Conservation (phyloP, 2,113 vertebrate genomes). For the Ovibos moschatus region DNA sequence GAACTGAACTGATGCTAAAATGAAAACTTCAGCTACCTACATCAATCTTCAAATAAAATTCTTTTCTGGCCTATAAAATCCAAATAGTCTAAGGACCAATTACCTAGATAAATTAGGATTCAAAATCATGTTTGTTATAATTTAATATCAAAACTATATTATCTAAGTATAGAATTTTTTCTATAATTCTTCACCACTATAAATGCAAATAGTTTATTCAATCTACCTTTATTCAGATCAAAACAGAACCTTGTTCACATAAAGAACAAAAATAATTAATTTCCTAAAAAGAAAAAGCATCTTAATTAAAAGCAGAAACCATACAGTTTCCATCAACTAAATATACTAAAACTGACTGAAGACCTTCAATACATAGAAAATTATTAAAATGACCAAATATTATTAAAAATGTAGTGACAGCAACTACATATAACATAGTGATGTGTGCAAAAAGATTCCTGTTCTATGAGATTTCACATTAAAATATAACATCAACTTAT, state of each 20-base stretch:
- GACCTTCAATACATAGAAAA: neutral
- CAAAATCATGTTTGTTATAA: neutral
- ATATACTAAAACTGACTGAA: neutral
- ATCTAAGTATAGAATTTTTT: neutral
- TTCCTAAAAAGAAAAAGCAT: neutral
- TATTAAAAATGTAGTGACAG: neutral
- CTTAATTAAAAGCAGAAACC: neutral
- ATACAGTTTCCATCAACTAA: neutral
- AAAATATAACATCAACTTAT: neutral
- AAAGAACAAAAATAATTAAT: neutral
- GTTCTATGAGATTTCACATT: neutral
- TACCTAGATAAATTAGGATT: neutral
- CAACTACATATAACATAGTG: neutral
- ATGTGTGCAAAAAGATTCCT: neutral
- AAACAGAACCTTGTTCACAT: neutral
- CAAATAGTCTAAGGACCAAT: neutral
- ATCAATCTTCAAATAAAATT: neutral
- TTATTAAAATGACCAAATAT: neutral
- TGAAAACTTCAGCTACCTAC: neutral
- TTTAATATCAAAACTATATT: neutral
- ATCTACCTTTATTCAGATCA: neutral
- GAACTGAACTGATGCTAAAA: neutral
- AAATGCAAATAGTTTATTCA: slow-evolving; percentile 8
- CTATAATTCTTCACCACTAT: neutral
- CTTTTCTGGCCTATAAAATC: neutral